phyloP scores from a whole-genome alignment of 2,888 invertebrate species.

The Graphium colonna region DNA sequence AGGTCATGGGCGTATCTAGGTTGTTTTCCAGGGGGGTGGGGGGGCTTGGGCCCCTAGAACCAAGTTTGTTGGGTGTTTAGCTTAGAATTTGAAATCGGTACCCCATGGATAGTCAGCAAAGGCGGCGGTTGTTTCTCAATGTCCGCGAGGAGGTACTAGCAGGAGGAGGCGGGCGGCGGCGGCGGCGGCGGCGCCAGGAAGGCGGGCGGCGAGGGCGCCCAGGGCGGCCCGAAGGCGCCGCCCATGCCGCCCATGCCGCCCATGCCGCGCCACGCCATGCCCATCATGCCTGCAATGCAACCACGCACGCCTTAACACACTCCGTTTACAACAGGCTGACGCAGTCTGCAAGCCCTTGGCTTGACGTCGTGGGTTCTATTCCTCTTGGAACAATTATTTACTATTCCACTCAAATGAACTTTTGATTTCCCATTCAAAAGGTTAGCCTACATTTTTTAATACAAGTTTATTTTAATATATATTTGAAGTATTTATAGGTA shows the following conservation, averaged over 20 bases:
- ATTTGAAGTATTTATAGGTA: too few relatives aligned
- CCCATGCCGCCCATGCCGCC: too few relatives aligned
- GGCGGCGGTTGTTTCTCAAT: too few relatives aligned
- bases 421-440: background rate
- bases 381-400: background rate
- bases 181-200: slow-evolving; percentile 73
- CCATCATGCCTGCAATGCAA: slow-evolving; percentile 52
- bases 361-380: background rate
- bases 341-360: background rate
- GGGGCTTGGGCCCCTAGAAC: too few relatives aligned
- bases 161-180: slow-evolving; percentile 59
- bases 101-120: too few relatives aligned
- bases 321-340: background rate
- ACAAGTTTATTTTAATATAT: too few relatives aligned
- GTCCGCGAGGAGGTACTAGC: too few relatives aligned
- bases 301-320: background rate
- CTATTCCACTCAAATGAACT: background rate
- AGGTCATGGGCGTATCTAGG: too few relatives aligned
- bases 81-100: too few relatives aligned
- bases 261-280: slow-evolving; percentile 47
- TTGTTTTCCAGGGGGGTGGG: too few relatives aligned
- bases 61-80: too few relatives aligned
- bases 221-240: slow-evolving; percentile 45
- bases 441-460: background rate
- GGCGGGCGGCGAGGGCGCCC: slow-evolving; percentile 64